phyloP scores from a whole-genome alignment of 2,888 invertebrate genomes.

The Ligdia adustata region DNA sequence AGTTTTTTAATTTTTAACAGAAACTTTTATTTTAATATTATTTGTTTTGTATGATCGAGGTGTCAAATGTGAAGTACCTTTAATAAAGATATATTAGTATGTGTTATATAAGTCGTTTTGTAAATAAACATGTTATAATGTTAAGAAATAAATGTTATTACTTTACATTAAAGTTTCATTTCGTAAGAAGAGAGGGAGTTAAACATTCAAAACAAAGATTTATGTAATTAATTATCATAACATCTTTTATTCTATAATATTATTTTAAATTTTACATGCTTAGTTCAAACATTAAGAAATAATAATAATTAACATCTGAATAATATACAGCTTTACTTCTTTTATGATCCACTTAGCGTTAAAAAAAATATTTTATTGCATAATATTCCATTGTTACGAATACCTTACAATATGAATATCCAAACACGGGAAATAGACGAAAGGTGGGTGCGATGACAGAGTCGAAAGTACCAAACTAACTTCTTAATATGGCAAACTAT shows the following conservation, averaged over 20 bases:
- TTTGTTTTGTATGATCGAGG: constrained; percentile 30
- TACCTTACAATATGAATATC: constrained; percentile 54
- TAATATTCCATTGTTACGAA: constrained; percentile 81
- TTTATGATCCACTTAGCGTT: constrained; percentile 77
- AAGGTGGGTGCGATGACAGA: constrained; percentile 58
- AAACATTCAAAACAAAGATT: constrained; percentile 73
- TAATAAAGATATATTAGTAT: not conserved
- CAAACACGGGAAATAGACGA: constrained; percentile 45
- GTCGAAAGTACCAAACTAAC: constrained; percentile 44
- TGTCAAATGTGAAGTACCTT: constrained; percentile 41
- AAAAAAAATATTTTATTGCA: constrained; percentile 73
- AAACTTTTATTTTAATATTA: too few species aligned
- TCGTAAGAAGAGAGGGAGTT: constrained; percentile 52
- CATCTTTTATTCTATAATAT: constrained; percentile 84
- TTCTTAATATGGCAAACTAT: constrained; percentile 66
- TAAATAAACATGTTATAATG: constrained; percentile 49
- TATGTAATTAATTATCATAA: constrained; percentile 84
- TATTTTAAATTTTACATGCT: constrained; percentile 84
- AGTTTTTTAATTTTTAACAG: too few species aligned
- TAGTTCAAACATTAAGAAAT: constrained; percentile 83
- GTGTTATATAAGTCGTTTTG: constrained; percentile 38
- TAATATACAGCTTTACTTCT: constrained; percentile 79
- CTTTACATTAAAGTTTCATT: constrained; percentile 40
- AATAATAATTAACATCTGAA: constrained; percentile 83
- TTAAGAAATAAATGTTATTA: constrained; percentile 55